These are phyloP conservation scores for Drosophila burlai DNA, from an alignment of 1,140 invertebrate species.

Conservation along the genomic window DNA sequence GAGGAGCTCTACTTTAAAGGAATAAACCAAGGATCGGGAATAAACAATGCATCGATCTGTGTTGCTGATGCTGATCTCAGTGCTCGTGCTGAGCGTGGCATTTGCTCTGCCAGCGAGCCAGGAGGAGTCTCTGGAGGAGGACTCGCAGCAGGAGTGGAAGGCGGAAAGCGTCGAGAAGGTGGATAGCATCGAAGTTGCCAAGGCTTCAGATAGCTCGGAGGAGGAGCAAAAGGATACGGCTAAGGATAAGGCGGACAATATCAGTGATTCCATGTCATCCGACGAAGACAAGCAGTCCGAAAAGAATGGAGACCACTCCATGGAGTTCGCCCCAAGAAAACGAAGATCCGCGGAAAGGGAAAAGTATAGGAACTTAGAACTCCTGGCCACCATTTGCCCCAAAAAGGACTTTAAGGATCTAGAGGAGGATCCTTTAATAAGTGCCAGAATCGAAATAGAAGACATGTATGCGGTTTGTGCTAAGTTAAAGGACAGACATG, in stretches of 20 bases:
- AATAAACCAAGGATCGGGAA: neutral
- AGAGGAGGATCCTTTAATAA: neutral
- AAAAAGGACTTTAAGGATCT: neutral
- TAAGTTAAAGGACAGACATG: neutral
- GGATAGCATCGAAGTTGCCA: neutral
- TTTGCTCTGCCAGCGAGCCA: neutral
- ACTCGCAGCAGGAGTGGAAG: neutral
- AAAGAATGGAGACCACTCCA: neutral
- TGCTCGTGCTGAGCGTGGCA: constrained; percentile 13
- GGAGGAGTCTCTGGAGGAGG: neutral
- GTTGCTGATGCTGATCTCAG: constrained; percentile 10
- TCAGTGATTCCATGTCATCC: neutral
- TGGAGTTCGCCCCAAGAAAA: neutral
- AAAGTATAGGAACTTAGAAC: constrained; percentile 4
- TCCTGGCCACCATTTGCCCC: constrained; percentile 24
- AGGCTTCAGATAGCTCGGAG: neutral
- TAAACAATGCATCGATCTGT: constrained; percentile 12
- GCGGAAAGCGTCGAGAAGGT: neutral
- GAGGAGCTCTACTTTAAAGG: neutral
- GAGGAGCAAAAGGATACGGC: neutral
- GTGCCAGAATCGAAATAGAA: constrained; percentile 1
- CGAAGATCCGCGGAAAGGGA: neutral
- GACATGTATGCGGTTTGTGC: constrained; percentile 24
- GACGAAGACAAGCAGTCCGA: constrained; percentile 4
- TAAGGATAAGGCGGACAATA: neutral